Evolutionary conservation across 2,797 vertebrate genomes (phyloP).

Genomic region (Mus minutoides): DNA sequence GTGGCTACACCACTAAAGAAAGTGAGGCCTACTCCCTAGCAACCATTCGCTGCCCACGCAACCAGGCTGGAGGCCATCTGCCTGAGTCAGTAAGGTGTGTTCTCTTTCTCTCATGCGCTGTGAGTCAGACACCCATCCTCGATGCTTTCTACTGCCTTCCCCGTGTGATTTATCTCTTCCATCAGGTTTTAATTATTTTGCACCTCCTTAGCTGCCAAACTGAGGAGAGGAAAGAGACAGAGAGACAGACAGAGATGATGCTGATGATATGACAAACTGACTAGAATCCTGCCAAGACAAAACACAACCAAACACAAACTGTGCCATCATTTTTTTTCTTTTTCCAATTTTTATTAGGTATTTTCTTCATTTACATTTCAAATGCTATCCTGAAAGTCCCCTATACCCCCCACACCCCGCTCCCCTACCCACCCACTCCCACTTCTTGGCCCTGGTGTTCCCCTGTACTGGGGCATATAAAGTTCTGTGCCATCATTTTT

Average conservation of each 20-base stretch:
- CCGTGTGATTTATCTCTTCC: background rate
- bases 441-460: no score
- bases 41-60: background rate
- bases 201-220: background rate
- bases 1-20: background rate
- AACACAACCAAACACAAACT: constrained; percentile 7
- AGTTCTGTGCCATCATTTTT: background rate
- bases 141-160: background rate
- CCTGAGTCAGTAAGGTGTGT: background rate
- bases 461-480: no score
- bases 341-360: no score
- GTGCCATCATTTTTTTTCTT: background rate
- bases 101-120: background rate
- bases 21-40: background rate
- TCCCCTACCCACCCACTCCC: no score
- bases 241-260: background rate
- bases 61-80: background rate
- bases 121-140: background rate
- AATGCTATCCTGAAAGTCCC: no score
- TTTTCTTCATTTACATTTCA: no score
- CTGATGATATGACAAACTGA: background rate
- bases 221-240: background rate
- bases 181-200: background rate
- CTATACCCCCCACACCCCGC: no score
- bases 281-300: background rate